Evolutionary conservation across 2,113 vertebrate genomes (phyloP), one percentile per base, ranked within the genome.

Genomic region (Ctenodactylus gundi): DNA sequence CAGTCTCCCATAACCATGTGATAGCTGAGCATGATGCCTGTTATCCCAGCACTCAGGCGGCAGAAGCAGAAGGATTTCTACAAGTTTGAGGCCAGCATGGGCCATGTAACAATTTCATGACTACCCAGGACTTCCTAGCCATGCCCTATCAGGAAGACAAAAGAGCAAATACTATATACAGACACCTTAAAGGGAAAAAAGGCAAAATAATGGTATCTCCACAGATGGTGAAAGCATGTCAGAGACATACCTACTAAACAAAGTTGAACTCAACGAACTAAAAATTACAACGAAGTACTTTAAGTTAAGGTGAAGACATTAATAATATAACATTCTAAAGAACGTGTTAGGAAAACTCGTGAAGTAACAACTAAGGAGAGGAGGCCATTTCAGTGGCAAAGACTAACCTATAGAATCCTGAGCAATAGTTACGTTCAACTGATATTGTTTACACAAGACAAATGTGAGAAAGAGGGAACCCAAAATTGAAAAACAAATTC

Each of bases 261-360:
- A 82, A 60, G 23, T 64, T 44, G 29, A 89, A 70, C 15, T 55
- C 41, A 75, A 21, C 20, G 65, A 65, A 46, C 34, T 41, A 29
- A 73, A 92, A 83, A 75, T 14, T 87, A 18, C 31, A 92, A 64
- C 27, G 70, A 14, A 25, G 4, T 84, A 41, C 77, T 95, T 89
- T 49, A 90, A 53, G 90, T 57, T 89, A 21, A 92, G 17, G 17
- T 73, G 41, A 68, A 85, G 34, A 67, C 7, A 62, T 49, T 83
- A 46, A 91, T 86, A 62, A 62, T 89, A 62, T 80, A 90, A 70
- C n/a, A n/a, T n/a, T n/a, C n/a, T n/a, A n/a, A n/a, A n/a, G n/a
- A n/a, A n/a, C n/a, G n/a, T n/a, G n/a, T n/a, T n/a, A n/a, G n/a
- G 85, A 93, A 85, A 91, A 46, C 8, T 84, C 70, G 41, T 27